Conservation (phyloP, 2,888 invertebrate species). For the Chrysolina haemoptera region DNA sequence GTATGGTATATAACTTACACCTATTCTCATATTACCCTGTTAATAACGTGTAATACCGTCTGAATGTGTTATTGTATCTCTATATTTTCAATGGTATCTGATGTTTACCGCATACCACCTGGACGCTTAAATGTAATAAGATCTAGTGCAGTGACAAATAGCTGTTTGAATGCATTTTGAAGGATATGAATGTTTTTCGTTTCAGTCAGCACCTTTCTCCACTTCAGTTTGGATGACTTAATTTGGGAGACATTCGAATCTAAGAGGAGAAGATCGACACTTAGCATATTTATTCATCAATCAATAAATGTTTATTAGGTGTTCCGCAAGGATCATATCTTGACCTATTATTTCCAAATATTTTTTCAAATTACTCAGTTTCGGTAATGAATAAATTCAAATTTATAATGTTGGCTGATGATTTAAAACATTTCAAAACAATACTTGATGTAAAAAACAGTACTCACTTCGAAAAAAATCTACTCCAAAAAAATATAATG, state of each 20-base stretch:
- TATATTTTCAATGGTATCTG: slow-evolving; percentile 47
- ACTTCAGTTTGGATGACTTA: background rate
- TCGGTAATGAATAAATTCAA: too few relatives aligned
- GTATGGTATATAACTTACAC: slow-evolving; percentile 64
- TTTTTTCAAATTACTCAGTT: too few relatives aligned
- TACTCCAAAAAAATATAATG: too few relatives aligned
- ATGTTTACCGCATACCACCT: slow-evolving; percentile 58
- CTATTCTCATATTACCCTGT: slow-evolving; percentile 67
- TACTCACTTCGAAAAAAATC: too few relatives aligned
- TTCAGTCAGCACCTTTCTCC: slow-evolving; percentile 1
- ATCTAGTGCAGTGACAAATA: slow-evolving; percentile 47
- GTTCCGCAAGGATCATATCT: too few relatives aligned
- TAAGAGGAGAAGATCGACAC: background rate
- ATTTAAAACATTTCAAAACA: too few relatives aligned
- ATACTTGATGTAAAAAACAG: too few relatives aligned
- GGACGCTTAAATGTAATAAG: slow-evolving; percentile 55
- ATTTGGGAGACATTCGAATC: background rate
- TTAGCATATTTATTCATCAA: background rate
- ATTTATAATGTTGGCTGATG: too few relatives aligned
- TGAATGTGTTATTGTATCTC: slow-evolving; percentile 61
- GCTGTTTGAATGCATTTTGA: slow-evolving; percentile 26
- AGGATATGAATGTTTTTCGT: background rate
- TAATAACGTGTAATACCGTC: slow-evolving; percentile 63
- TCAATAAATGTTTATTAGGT: too few relatives aligned
- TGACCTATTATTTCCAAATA: too few relatives aligned